Evolutionary conservation across 2,797 vertebrate genomes (phyloP).

Genomic region (Coendou prehensilis): DNA sequence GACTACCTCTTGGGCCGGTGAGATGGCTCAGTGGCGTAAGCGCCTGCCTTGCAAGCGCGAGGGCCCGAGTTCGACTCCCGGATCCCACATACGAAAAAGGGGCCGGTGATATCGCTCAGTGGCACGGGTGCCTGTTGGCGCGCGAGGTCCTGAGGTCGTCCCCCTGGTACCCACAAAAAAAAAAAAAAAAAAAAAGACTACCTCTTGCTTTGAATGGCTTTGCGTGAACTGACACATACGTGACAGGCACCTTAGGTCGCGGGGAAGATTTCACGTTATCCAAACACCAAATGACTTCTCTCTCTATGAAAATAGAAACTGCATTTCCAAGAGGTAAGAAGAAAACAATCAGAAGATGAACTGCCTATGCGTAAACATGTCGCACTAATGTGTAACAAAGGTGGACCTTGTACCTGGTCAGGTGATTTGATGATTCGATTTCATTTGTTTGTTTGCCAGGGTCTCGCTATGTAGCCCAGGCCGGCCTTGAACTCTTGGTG

Average conservation of each 20-base stretch:
- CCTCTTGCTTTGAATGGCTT: slow-evolving; percentile 2
- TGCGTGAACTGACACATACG: not conserved
- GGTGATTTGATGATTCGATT: not conserved
- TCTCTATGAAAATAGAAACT: slow-evolving; percentile 8
- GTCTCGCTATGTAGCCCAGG: not conserved
- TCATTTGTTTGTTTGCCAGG: not conserved
- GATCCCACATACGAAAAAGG: too few relatives aligned
- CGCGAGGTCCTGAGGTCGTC: too few relatives aligned
- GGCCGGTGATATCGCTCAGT: too few relatives aligned
- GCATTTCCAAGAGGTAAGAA: not conserved
- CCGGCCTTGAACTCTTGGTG: not conserved
- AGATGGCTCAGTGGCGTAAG: too few relatives aligned
- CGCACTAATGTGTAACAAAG: too few relatives aligned
- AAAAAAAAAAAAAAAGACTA: too few relatives aligned
- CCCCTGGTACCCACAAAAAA: too few relatives aligned
- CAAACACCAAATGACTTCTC: not conserved
- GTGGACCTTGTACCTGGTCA: not conserved
- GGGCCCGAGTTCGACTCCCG: too few relatives aligned
- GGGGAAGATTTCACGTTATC: slow-evolving; percentile 25
- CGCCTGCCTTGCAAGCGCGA: too few relatives aligned
- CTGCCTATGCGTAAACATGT: not conserved
- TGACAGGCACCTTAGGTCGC: not conserved
- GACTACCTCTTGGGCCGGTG: not conserved
- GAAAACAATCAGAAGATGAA: not conserved
- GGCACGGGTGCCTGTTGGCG: too few relatives aligned